These are phyloP conservation scores for Podocnemis expansa DNA, from an alignment of 2,113 vertebrate species.

Conservation along the genomic window DNA sequence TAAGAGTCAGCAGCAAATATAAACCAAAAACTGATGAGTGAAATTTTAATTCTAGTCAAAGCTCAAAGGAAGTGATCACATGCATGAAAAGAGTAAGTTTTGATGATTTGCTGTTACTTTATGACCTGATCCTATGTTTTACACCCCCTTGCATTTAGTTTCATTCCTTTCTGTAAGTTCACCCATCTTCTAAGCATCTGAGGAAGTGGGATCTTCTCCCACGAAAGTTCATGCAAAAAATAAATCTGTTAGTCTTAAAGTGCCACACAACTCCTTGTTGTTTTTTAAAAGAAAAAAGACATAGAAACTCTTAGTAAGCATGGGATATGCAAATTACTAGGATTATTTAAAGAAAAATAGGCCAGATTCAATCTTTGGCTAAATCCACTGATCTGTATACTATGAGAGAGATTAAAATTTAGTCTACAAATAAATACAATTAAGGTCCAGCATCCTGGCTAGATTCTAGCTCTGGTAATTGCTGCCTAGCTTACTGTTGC, in stretches of 20 bases:
- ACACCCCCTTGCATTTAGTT: too few relatives aligned
- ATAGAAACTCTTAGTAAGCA: not conserved
- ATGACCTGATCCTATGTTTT: too few relatives aligned
- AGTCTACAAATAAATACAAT: not conserved
- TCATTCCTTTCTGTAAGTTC: too few relatives aligned
- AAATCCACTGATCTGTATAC: constrained; percentile 9
- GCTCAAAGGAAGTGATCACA: constrained; percentile 9
- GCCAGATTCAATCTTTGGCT: constrained; percentile 12
- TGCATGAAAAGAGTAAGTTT: constrained; percentile 13
- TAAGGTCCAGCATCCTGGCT: not conserved
- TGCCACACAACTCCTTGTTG: too few relatives aligned
- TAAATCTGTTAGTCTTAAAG: too few relatives aligned
- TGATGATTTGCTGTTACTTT: too few relatives aligned
- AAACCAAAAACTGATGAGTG: constrained; percentile 41
- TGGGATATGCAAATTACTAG: not conserved
- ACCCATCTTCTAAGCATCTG: too few relatives aligned
- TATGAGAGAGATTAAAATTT: constrained; percentile 29
- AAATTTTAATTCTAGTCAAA: constrained; percentile 24
- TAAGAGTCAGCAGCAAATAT: constrained; percentile 16
- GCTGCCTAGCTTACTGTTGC: not conserved
- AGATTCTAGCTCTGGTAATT: not conserved
- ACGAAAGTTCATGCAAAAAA: too few relatives aligned
- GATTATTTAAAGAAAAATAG: constrained; percentile 32
- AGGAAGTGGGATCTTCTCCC: too few relatives aligned
- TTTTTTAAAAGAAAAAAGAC: not conserved